phyloP scores from a whole-genome alignment of 2,888 invertebrate genomes.

The Brachypterus glaber region DNA sequence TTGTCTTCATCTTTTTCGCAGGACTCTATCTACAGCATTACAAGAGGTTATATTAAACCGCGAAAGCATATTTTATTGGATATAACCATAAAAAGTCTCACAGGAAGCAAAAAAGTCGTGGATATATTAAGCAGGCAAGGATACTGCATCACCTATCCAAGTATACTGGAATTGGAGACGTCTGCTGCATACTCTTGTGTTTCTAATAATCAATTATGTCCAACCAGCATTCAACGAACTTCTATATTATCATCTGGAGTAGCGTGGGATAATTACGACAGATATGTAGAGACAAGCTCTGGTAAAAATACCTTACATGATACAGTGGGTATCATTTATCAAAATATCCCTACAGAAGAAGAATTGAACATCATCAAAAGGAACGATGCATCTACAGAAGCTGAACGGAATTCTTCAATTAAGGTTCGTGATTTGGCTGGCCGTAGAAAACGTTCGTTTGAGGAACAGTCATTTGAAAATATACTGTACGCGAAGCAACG shows the following conservation, averaged over 20 bases:
- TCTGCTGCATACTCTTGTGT: slow-evolving; percentile 19
- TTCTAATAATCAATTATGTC: slow-evolving; percentile 18
- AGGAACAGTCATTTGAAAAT: slow-evolving; percentile 16
- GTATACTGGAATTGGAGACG: slow-evolving; percentile 20
- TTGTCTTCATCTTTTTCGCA: slow-evolving; percentile 19
- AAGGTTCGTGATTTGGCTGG: slow-evolving; percentile 17
- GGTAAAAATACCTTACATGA: slow-evolving; percentile 29
- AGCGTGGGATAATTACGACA: slow-evolving; percentile 25
- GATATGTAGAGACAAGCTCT: slow-evolving; percentile 21
- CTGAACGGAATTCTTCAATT: slow-evolving; percentile 6
- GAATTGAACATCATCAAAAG: slow-evolving; percentile 17
- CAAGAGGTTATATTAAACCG: slow-evolving; percentile 18
- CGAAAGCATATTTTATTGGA: slow-evolving; percentile 21
- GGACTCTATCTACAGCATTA: slow-evolving; percentile 20
- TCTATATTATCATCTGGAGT: slow-evolving; percentile 21
- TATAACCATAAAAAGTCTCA: slow-evolving; percentile 21
- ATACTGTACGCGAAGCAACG: slow-evolving; percentile 12
- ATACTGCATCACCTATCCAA: slow-evolving; percentile 17
- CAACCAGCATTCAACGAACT: slow-evolving; percentile 19
- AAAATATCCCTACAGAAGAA: too few species aligned
- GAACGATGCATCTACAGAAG: slow-evolving; percentile 8
- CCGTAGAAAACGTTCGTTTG: slow-evolving; percentile 20
- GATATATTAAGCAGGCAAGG: slow-evolving; percentile 19
- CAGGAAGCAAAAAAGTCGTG: slow-evolving; percentile 21
- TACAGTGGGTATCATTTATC: slow-evolving; percentile 30